phyloP scores from a whole-genome alignment of 2,888 invertebrate genomes.

The Hypolimnas misippus region DNA sequence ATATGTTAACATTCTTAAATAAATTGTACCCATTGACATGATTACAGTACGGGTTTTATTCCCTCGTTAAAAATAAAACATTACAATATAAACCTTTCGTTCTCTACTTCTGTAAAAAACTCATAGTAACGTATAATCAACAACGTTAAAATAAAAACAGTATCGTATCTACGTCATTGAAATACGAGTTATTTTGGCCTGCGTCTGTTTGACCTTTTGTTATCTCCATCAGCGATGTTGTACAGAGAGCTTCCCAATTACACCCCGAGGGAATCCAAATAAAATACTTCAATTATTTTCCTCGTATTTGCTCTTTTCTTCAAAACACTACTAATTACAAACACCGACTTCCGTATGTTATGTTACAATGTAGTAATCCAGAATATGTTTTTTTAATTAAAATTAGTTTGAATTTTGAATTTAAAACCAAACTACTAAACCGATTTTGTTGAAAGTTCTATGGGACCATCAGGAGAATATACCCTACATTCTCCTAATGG shows the following conservation, averaged over 20 bases:
- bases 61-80: constrained; percentile 28
- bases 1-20: not conserved
- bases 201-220: constrained; percentile 15
- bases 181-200: constrained; percentile 22
- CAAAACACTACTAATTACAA: constrained; percentile 61
- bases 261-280: constrained; percentile 55
- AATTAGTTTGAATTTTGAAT: too few species aligned
- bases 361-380: constrained; percentile 4
- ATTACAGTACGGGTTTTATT: constrained; percentile 11
- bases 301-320: constrained; percentile 57
- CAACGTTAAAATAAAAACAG: constrained; percentile 11
- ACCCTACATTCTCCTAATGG: too few species aligned
- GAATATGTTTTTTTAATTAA: not conserved
- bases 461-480: too few species aligned
- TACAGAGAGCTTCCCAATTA: constrained; percentile 49
- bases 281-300: constrained; percentile 66
- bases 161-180: constrained; percentile 11
- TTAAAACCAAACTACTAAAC: too few species aligned
- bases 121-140: not conserved
- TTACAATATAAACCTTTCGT: constrained; percentile 8
- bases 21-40: constrained; percentile 11
- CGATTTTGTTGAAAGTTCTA: too few species aligned
- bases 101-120: constrained; percentile 1
- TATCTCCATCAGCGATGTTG: constrained; percentile 12
- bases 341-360: constrained; percentile 31